Percentiles rank a stretch among this genome's conserved stretches.
Evolutionary conservation across 2,113 vertebrate genomes (phyloP).

Genomic region (Oncorhynchus nerka): DNA sequence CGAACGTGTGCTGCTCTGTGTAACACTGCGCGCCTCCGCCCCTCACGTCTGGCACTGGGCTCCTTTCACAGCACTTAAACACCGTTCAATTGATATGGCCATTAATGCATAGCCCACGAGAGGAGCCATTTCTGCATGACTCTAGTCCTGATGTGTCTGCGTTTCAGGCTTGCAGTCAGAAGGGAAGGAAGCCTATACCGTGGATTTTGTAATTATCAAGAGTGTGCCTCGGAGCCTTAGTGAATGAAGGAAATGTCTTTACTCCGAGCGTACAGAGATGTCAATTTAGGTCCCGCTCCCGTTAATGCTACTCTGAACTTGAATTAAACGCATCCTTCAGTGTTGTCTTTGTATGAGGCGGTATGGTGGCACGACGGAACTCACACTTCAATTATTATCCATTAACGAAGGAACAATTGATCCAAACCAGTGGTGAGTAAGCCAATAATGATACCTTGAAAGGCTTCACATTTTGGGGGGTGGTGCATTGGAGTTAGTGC

Average conservation of each 20-base stretch:
- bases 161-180: conserved; percentile 32
- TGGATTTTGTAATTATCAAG: conserved; percentile 42
- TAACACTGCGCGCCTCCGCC: background rate
- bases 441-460: conserved; percentile 62
- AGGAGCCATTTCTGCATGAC: conserved; percentile 54
- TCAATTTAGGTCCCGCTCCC: conserved; percentile 58
- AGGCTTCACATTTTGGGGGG: conserved; percentile 47
- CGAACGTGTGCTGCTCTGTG: conserved; percentile 18
- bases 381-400: conserved; percentile 68
- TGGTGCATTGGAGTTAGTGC: conserved; percentile 25
- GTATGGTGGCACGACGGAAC: conserved; percentile 37
- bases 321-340: conserved; percentile 73
- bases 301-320: conserved; percentile 33
- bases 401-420: conserved; percentile 75
- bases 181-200: conserved; percentile 7
- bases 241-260: conserved; percentile 20
- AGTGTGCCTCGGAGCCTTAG: conserved; percentile 16
- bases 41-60: conserved; percentile 15
- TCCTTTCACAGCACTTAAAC: conserved; percentile 66
- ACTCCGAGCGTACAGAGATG: conserved; percentile 48
- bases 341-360: conserved; percentile 49
- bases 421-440: conserved; percentile 70
- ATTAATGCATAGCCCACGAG: conserved; percentile 46
- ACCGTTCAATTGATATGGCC: conserved; percentile 61
- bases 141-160: conserved; percentile 63